These are phyloP conservation scores for Entomobrya multifasciata DNA, from an alignment of 2,888 invertebrate species.

Conservation along the genomic window DNA sequence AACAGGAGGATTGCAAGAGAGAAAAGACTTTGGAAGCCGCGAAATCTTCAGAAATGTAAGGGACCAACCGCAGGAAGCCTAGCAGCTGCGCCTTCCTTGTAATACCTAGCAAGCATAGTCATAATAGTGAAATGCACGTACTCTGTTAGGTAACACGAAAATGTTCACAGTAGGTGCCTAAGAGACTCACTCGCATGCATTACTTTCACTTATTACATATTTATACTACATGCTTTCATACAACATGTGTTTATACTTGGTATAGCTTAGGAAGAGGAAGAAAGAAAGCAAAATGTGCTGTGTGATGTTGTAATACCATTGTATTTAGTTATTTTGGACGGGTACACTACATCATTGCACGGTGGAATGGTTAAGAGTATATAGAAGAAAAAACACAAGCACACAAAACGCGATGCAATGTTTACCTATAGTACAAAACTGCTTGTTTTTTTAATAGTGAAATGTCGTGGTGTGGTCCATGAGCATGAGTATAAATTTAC, in stretches of 20 bases:
- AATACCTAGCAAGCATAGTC: not conserved
- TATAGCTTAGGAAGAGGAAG: conserved; percentile 4
- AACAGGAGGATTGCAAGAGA: conserved; percentile 58
- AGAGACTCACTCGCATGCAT: too few relatives aligned
- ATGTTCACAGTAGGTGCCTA: conserved; percentile 27
- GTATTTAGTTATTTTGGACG: not conserved
- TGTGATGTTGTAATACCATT: conserved; percentile 5
- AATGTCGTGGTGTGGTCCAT: conserved; percentile 27
- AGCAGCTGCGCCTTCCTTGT: conserved; percentile 71
- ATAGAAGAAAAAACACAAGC: not conserved
- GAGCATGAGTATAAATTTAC: not conserved
- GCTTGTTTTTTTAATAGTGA: not conserved
- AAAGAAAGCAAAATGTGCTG: conserved; percentile 1
- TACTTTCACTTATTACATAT: conserved; percentile 57
- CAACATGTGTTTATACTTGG: conserved; percentile 1
- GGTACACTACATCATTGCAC: conserved; percentile 31
- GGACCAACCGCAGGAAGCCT: conserved; percentile 69
- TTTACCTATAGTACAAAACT: conserved; percentile 21
- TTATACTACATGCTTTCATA: conserved; percentile 45
- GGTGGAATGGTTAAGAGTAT: not conserved
- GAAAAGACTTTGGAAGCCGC: conserved; percentile 75
- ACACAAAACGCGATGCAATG: not conserved
- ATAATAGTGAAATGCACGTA: conserved; percentile 10
- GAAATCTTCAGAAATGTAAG: conserved; percentile 77
- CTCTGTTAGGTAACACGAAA: conserved; percentile 30